These are phyloP conservation scores for Allacma fusca DNA, from an alignment of 2,888 invertebrate genomes.

Conservation along the genomic window DNA sequence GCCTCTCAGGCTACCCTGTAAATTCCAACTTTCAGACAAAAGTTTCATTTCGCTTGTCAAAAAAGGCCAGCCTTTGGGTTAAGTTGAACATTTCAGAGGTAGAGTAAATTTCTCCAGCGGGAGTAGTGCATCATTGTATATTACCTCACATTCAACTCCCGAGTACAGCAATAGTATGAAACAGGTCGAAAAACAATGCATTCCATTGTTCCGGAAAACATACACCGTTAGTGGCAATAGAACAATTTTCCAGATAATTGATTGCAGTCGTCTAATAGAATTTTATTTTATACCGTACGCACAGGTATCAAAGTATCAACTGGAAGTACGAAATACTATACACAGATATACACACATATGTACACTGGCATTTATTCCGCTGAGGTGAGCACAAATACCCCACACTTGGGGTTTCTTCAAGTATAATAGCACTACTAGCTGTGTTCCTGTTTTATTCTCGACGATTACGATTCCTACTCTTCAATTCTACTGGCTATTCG, in stretches of 20 bases:
- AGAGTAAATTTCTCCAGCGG: background rate
- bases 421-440: background rate
- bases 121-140: no score
- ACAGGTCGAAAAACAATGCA: background rate
- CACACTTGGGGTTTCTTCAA: background rate
- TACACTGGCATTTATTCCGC: background rate
- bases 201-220: background rate
- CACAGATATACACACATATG: no score
- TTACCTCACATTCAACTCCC: no score
- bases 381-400: background rate
- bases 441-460: background rate
- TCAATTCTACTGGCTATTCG: background rate
- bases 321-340: no score
- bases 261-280: conserved; percentile 6
- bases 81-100: no score
- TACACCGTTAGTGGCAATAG: background rate
- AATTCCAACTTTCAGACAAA: no score
- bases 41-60: no score
- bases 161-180: background rate
- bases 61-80: no score
- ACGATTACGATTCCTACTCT: background rate
- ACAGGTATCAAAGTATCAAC: background rate
- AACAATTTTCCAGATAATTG: conserved; percentile 7
- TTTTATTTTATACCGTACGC: background rate
- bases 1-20: no score